Percentiles rank a stretch among this genome's conserved stretches.
These are phyloP conservation scores for Tamias sibiricus DNA, from an alignment of 2,113 vertebrate species.

Conservation along the genomic window DNA sequence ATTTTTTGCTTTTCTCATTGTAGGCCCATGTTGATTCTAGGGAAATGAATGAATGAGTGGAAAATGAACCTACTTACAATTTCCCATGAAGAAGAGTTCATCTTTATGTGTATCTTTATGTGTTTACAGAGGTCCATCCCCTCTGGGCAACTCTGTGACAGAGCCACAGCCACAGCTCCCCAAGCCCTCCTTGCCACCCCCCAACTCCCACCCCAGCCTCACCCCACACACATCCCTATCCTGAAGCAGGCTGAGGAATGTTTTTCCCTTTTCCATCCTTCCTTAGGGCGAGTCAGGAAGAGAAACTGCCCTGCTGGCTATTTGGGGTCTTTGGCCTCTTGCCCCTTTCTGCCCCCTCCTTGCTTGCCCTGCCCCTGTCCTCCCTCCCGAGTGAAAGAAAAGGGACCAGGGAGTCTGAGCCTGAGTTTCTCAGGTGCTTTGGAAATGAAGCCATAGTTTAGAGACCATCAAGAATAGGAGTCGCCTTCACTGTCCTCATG, in stretches of 20 bases:
- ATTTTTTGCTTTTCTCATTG: not conserved
- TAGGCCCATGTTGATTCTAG: not conserved
- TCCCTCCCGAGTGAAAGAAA: not conserved
- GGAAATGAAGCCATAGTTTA: not conserved
- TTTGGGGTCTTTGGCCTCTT: not conserved
- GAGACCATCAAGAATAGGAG: not conserved
- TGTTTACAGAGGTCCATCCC: not conserved
- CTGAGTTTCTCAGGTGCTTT: not conserved
- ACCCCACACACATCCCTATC: no score
- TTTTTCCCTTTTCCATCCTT: not conserved
- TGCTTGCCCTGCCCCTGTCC: not conserved
- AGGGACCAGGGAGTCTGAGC: not conserved
- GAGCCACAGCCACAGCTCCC: not conserved
- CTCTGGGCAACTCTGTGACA: not conserved
- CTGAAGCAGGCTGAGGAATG: not conserved
- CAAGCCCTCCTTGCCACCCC: no score
- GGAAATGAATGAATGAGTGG: not conserved
- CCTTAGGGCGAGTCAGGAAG: not conserved
- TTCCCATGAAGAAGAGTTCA: not conserved
- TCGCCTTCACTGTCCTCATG: not conserved
- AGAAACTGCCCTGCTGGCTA: not conserved
- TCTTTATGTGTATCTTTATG: not conserved
- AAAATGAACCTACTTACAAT: not conserved
- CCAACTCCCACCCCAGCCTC: not conserved
- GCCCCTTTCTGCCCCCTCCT: not conserved